A percentile compares a stretch with the other conserved stretches of the same genome.
Conservation (phyloP, 2,888 invertebrate species). For the Prionchulus punctatus region DNA sequence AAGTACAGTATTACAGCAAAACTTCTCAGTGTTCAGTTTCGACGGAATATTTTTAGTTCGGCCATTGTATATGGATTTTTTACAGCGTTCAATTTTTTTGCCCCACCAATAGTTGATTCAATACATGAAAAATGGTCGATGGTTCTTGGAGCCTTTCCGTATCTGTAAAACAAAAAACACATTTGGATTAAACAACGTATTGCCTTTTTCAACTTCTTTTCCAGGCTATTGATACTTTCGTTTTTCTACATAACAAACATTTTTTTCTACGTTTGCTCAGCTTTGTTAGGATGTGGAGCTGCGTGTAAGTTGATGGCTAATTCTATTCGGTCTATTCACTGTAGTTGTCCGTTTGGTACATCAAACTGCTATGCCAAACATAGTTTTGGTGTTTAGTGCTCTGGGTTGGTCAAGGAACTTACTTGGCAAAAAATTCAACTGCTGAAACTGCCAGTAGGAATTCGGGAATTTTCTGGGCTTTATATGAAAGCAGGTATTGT, state of each 20-base stretch:
- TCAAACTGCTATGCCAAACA: too few species aligned
- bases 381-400: too few species aligned
- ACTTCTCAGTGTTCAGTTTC: too few species aligned
- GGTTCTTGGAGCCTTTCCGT: conserved; percentile 60
- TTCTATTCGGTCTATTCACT: too few species aligned
- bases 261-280: conserved; percentile 68
- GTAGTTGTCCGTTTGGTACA: too few species aligned
- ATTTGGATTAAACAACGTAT: not conserved
- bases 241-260: conserved; percentile 68
- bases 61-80: conserved; percentile 81
- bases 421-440: conserved; percentile 73
- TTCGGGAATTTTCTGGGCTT: conserved; percentile 90
- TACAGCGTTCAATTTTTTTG: conserved; percentile 77
- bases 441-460: conserved; percentile 72
- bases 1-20: too few species aligned
- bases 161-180: conserved; percentile 49
- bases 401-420: conserved; percentile 87
- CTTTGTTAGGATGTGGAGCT: conserved; percentile 70
- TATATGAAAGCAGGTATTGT: conserved; percentile 74
- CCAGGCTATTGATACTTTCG: conserved; percentile 67
- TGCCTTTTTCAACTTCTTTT: not conserved
- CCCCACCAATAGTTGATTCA: conserved; percentile 71
- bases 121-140: conserved; percentile 73
- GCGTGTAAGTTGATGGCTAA: too few species aligned
- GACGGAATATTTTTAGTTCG: conserved; percentile 49